These are phyloP conservation scores for Agriotes lineatus DNA, from an alignment of 2,888 invertebrate species.

Conservation along the genomic window DNA sequence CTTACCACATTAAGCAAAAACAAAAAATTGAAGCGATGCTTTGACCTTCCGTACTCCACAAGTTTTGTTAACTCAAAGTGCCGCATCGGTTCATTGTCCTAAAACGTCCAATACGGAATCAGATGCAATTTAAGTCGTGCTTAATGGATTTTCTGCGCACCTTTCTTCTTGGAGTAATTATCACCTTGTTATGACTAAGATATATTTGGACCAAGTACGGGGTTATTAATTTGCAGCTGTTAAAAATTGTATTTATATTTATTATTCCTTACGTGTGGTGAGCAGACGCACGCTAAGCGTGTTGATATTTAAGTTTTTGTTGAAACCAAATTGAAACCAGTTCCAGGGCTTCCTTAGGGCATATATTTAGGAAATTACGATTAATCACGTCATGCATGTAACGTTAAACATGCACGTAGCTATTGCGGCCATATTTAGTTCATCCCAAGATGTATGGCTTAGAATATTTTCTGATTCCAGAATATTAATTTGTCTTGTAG, in stretches of 20 bases:
- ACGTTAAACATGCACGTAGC: conserved; percentile 12
- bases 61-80: too few relatives aligned
- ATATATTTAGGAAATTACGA: conserved; percentile 35
- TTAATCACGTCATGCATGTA: conserved; percentile 39
- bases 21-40: too few relatives aligned
- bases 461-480: too few relatives aligned
- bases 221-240: conserved; percentile 32
- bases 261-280: conserved; percentile 27
- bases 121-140: too few relatives aligned
- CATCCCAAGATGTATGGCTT: too few relatives aligned
- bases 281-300: conserved; percentile 37
- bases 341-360: conserved; percentile 38
- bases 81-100: too few relatives aligned
- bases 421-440: too few relatives aligned
- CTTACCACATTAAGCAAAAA: too few relatives aligned
- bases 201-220: neutral
- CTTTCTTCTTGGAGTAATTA: conserved; percentile 10
- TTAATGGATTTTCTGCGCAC: conserved; percentile 2
- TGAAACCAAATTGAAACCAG: conserved; percentile 36
- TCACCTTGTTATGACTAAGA: conserved; percentile 23
- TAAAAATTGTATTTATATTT: conserved; percentile 32
- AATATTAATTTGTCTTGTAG: too few relatives aligned
- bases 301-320: conserved; percentile 36
- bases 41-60: too few relatives aligned
- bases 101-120: too few relatives aligned